Base-by-base conservation (phyloP, 2,888 invertebrate species). In the Phyllotreta cruciferae region DNA sequence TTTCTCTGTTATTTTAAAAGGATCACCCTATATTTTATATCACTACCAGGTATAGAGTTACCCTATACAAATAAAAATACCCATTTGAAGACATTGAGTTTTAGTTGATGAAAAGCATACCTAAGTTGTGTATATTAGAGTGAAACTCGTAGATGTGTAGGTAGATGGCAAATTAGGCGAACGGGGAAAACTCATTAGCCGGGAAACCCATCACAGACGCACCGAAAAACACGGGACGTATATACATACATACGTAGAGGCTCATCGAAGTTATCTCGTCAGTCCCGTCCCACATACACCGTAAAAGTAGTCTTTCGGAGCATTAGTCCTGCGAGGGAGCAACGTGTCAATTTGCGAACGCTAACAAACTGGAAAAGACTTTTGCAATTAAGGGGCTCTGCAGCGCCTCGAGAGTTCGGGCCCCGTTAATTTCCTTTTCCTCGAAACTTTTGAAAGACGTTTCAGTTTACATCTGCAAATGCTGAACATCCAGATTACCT, bases 271-370 rank as follows among this genome's bases (percentile, higher is more conserved):
- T 49, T 49, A 49, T 49, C 35, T 47, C 35, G 34, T 49, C n/a
- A 24, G 24, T 3, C 24, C 24, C 24, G 4, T 24, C 24, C 24
- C 24, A 24, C 24, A 24, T 24, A 24, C 24, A 24, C 10, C n/a
- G 9, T 35, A 35, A 49, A 35, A 49, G 35, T 49, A 49, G 49
- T 35, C 35, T 6, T n/a, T n/a, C n/a, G 14, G 47, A 44, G 57
- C 44, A 58, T 58, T 58, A 58, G 58, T 53, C 45, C 52, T 10
- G 13, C 36, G 52, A 39, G 52, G 41, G 58, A 50, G 52, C 74
- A 76, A 78, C 79, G 78, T 79, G 78, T 80, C 79, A 79, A 79
- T 79, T 79, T 78, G 76, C 76, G 76, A 79, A 80, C 73, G 77
- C 78, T 60, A 79, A 79, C 78, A 78, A 78, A 79, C 77, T 77